These are phyloP conservation scores for Cinclus mexicanus DNA, from an alignment of 2,113 vertebrate genomes.

Conservation along the genomic window DNA sequence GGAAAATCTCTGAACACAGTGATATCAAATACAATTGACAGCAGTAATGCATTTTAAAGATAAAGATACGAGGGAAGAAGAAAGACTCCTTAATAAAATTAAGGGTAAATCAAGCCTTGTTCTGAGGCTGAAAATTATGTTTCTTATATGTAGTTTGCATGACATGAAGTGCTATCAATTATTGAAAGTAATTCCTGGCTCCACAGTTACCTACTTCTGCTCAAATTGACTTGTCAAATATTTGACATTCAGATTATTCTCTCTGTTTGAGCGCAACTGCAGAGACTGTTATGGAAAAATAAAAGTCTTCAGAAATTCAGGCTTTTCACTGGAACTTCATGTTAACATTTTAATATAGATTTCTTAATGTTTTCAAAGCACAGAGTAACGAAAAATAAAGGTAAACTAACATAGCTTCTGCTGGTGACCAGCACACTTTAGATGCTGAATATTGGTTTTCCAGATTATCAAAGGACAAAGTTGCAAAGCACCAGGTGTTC, in stretches of 20 bases:
- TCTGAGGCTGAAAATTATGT: neutral
- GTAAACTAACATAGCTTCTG: neutral
- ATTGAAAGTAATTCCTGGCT: neutral
- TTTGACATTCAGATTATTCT: conserved; percentile 24
- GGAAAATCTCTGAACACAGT: neutral
- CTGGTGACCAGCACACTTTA: neutral
- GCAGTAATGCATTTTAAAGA: neutral
- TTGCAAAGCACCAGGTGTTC: conserved; percentile 1
- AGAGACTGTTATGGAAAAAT: neutral
- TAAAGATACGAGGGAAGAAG: neutral
- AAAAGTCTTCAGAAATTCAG: neutral
- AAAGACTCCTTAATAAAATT: neutral
- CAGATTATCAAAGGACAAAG: neutral
- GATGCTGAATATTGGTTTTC: neutral
- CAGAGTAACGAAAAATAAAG: neutral
- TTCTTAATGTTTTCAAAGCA: neutral
- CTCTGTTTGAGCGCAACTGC: neutral
- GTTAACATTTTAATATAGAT: neutral
- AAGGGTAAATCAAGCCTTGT: neutral
- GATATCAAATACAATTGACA: neutral
- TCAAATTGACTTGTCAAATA: conserved; percentile 27
- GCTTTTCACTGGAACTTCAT: neutral
- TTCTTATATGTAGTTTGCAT: neutral
- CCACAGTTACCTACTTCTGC: neutral
- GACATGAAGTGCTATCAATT: neutral